A percentile compares a stretch with the other conserved stretches of the same genome.
phyloP scores from a whole-genome alignment of 2,888 invertebrate species.

The Agrotis segetum region DNA sequence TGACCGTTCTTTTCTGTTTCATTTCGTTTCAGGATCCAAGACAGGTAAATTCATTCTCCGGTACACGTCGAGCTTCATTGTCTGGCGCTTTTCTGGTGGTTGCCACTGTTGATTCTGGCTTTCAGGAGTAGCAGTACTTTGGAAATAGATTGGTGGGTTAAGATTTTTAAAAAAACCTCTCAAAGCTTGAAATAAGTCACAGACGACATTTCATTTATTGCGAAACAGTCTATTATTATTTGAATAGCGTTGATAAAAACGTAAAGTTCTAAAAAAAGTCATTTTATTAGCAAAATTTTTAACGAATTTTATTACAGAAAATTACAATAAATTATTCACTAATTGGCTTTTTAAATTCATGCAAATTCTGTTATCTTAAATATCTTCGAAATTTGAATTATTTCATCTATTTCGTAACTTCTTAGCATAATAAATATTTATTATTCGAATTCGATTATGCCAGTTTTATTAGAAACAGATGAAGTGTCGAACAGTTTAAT shows the following conservation, averaged over 20 bases:
- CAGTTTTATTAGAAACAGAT: constrained; percentile 32
- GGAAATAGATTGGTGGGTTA: too few relatives aligned
- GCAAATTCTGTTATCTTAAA: constrained; percentile 49
- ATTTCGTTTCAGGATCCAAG: too few relatives aligned
- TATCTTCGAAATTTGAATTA: constrained; percentile 27
- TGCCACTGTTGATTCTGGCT: too few relatives aligned
- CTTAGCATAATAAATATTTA: constrained; percentile 25
- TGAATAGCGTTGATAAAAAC: constrained; percentile 30
- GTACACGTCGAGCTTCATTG: too few relatives aligned
- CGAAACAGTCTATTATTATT: not conserved
- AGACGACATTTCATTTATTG: constrained; percentile 6
- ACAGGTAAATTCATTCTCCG: too few relatives aligned
- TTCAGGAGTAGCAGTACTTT: too few relatives aligned
- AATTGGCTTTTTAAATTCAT: constrained; percentile 51
- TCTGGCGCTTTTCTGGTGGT: too few relatives aligned
- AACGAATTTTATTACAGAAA: constrained; percentile 34
- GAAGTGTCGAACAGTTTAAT: constrained; percentile 39
- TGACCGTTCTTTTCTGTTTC: too few relatives aligned
- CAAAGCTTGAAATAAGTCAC: too few relatives aligned
- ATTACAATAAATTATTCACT: constrained; percentile 50
- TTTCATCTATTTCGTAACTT: constrained; percentile 41
- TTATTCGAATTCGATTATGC: constrained; percentile 42
- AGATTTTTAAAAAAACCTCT: too few relatives aligned
- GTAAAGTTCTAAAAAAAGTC: constrained; percentile 26
- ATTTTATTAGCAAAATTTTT: constrained; percentile 20